A percentile compares a stretch with the other conserved stretches of the same genome.
These are phyloP conservation scores for Thyatira batis DNA, from an alignment of 2,888 invertebrate species.

Conservation along the genomic window DNA sequence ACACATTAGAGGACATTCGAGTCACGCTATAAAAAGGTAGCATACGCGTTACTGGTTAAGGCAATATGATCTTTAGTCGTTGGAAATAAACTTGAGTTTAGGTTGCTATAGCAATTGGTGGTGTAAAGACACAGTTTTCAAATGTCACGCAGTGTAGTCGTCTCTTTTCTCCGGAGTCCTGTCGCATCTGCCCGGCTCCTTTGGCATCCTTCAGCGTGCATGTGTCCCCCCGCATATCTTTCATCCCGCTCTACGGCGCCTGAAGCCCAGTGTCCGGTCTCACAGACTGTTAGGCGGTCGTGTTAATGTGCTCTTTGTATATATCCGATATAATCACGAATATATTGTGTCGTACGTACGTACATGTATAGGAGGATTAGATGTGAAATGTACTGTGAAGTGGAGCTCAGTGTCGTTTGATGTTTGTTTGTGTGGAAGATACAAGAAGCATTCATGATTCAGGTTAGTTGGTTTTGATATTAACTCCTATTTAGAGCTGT, in stretches of 20 bases:
- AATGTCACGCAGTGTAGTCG: slow-evolving; percentile 80
- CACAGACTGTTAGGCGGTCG: slow-evolving; percentile 73
- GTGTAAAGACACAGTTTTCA: slow-evolving; percentile 81
- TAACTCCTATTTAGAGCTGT: slow-evolving; percentile 16
- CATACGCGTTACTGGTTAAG: slow-evolving; percentile 26
- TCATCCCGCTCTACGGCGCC: slow-evolving; percentile 73
- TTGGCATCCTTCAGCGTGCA: slow-evolving; percentile 78
- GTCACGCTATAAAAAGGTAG: slow-evolving; percentile 37
- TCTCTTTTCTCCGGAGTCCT: slow-evolving; percentile 82
- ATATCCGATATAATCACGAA: slow-evolving; percentile 49
- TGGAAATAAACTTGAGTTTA: slow-evolving; percentile 23
- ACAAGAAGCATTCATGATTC: slow-evolving; percentile 75
- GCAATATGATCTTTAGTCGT: slow-evolving; percentile 31
- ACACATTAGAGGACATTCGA: slow-evolving; percentile 79
- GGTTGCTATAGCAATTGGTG: slow-evolving; percentile 43
- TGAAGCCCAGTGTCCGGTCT: slow-evolving; percentile 79
- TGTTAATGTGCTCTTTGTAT: slow-evolving; percentile 51
- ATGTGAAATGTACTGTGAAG: slow-evolving; percentile 79
- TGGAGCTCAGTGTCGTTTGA: slow-evolving; percentile 66
- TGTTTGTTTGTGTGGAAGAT: slow-evolving; percentile 66
- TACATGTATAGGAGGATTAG: slow-evolving; percentile 60
- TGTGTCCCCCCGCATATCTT: slow-evolving; percentile 76
- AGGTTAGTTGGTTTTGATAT: slow-evolving; percentile 59
- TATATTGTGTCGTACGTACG: slow-evolving; percentile 58
- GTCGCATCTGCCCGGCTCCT: slow-evolving; percentile 79